Conservation (phyloP, 2,888 invertebrate genomes). For the Chrysodeixis includens region DNA sequence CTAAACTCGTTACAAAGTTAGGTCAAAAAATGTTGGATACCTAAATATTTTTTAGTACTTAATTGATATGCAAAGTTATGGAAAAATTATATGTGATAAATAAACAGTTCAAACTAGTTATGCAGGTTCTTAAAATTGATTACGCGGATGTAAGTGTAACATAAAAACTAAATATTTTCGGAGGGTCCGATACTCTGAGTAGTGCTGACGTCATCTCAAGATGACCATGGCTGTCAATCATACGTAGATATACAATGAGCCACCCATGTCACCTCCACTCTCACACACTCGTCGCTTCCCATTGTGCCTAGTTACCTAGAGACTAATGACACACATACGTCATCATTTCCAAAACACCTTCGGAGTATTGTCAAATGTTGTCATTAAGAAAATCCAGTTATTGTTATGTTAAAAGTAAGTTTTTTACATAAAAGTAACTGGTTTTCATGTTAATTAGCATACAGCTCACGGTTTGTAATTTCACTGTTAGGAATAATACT, state of each 20-base stretch:
- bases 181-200: too few species aligned
- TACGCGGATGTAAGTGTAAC: too few species aligned
- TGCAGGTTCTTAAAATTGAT: too few species aligned
- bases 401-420: conserved; percentile 4
- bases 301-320: neutral
- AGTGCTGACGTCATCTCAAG: neutral
- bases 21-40: neutral
- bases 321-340: conserved; percentile 4
- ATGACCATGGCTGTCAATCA: neutral
- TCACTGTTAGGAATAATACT: conserved; percentile 4
- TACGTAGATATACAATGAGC: neutral
- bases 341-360: neutral
- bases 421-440: conserved; percentile 4
- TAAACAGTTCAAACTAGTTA: too few species aligned
- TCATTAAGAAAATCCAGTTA: neutral
- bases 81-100: too few species aligned
- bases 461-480: neutral
- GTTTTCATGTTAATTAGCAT: conserved; percentile 3
- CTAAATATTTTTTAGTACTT: too few species aligned
- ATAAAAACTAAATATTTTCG: too few species aligned
- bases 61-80: too few species aligned
- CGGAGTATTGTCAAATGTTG: neutral
- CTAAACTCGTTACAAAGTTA: neutral
- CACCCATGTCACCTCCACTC: neutral
- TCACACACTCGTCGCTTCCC: neutral